Conservation (phyloP, 2,888 invertebrate species). For the Slavum lentiscoides region DNA sequence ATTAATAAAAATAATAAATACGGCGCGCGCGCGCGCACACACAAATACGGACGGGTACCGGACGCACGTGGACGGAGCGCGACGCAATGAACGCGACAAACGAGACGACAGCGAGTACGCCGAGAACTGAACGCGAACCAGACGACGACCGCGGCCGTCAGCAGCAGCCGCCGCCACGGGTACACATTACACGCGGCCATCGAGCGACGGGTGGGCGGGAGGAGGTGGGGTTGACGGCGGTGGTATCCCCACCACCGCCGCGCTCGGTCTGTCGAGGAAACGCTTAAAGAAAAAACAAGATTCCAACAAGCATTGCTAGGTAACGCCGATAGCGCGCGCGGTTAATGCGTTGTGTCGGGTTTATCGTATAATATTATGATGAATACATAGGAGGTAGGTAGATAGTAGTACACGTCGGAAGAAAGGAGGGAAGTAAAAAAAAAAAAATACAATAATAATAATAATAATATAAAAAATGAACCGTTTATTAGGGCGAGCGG, state of each 20-base stretch:
- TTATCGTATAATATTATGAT: constrained; percentile 37
- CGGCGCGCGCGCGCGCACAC: no score
- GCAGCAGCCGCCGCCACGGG: constrained; percentile 34
- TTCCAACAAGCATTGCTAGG: constrained; percentile 52
- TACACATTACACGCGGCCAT: constrained; percentile 24
- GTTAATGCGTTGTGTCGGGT: constrained; percentile 45
- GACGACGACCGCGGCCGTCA: constrained; percentile 16
- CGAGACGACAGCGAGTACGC: constrained; percentile 2
- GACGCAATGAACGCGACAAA: background rate
- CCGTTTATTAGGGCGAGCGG: constrained; percentile 38
- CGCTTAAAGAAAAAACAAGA: constrained; percentile 53
- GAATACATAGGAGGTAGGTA: constrained; percentile 17
- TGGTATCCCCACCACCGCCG: constrained; percentile 14
- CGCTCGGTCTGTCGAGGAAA: constrained; percentile 22
- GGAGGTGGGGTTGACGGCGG: background rate
- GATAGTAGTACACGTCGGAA: background rate
- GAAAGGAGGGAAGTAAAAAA: constrained; percentile 33
- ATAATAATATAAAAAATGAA: constrained; percentile 28
- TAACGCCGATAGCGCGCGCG: constrained; percentile 44
- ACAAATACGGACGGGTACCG: background rate
- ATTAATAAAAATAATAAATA: background rate
- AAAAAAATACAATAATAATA: constrained; percentile 11
- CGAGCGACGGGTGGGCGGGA: background rate
- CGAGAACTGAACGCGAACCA: constrained; percentile 24
- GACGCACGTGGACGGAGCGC: constrained; percentile 8